Evolutionary conservation across 2,113 vertebrate genomes (phyloP), one percentile per base, ranked within the genome.

Genomic region (Python bivittatus): DNA sequence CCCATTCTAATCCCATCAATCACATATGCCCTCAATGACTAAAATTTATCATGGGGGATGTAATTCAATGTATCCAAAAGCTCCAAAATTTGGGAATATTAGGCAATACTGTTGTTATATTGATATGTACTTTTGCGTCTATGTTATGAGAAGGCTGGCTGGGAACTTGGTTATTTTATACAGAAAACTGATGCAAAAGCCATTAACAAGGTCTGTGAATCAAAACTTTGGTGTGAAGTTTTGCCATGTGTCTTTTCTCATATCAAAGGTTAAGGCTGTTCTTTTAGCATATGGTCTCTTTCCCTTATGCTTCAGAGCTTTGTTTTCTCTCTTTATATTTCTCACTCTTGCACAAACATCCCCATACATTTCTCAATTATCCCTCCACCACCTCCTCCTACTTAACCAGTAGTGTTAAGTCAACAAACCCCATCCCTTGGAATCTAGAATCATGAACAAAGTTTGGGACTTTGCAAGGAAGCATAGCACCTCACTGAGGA

Each of bases 251-350:
- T 2, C 13, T 1, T 0, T 0, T 0, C 1, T 1, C 7, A 6
- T 22, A 42, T 42, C 20, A 79, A 79, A 79, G 33, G 48, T 96
- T 94, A 93, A 64, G 88, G 93, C 93, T 86, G 91, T 88, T 79
- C 90, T n/a, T 92, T 53, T 85, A 89, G 88, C 94, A 94, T 93
- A 91, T 96, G 94, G 91, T 95, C 38, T 33, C 44, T 79, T 88
- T 95, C 95, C 92, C 90, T 96, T 91, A 60, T 20, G 58, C 86
- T 90, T 56, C 83, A 56, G 13, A 96, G 94, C 91, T 89, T 93
- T 94, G 72, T 93, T 92, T 87, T 17, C 92, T 84, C 13, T 91
- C 96, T 91, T 57, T 22, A 84, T 92, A 52, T 56, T 88, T 93
- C 93, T 86, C 22, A 92, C 52, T n/a, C 91, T n/a, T 38, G 84